Evolutionary conservation across 2,888 invertebrate species (phyloP).

Genomic region (Sarcophaga variegata): DNA sequence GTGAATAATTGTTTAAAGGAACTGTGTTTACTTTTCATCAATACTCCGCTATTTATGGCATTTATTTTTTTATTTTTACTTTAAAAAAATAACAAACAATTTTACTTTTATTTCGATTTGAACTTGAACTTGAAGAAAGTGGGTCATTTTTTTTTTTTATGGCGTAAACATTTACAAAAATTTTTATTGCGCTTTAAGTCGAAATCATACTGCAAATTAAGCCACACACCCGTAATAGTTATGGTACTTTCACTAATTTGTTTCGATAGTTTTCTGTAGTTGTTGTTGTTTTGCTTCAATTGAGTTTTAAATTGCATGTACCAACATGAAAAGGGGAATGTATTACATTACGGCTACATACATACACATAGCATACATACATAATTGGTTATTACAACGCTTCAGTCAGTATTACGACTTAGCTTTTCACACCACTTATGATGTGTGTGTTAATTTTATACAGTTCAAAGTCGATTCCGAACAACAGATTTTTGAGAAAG

Average conservation of each 20-base stretch:
- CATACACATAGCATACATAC: too few species aligned
- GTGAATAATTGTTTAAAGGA: background rate
- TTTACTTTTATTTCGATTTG: background rate
- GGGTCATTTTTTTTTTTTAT: background rate
- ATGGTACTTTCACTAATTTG: too few species aligned
- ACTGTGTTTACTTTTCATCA: background rate
- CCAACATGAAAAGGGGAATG: background rate
- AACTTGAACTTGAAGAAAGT: background rate
- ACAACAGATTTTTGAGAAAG: too few species aligned
- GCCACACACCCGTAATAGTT: too few species aligned
- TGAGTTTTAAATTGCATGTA: background rate
- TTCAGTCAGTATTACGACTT: too few species aligned
- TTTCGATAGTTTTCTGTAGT: too few species aligned
- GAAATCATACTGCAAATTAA: too few species aligned
- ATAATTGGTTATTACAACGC: too few species aligned
- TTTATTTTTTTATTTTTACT: background rate
- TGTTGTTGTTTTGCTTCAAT: background rate
- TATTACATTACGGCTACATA: too few species aligned
- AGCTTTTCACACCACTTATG: too few species aligned
- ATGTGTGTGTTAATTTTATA: too few species aligned
- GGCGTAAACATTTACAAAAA: background rate
- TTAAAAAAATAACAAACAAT: background rate
- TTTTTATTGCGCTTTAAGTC: background rate
- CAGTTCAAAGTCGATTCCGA: too few species aligned
- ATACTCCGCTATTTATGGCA: background rate